Base-by-base conservation (phyloP, 2,888 invertebrate species). In the Strigamia crassipes region DNA sequence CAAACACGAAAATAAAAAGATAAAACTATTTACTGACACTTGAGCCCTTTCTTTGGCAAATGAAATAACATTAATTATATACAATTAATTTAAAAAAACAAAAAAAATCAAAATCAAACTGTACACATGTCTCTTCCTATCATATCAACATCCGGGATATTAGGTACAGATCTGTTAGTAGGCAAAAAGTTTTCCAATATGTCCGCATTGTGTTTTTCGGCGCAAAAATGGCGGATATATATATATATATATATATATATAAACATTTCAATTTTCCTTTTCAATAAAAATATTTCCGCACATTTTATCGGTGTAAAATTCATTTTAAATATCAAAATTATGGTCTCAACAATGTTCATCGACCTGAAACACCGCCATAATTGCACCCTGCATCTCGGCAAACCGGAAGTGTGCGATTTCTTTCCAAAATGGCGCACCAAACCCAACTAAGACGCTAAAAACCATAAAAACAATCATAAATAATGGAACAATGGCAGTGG, bases 31-130 rank as follows among this genome's bases (percentile, higher is more conserved):
- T 66, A 66, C 66, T 66, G 66, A 66, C 66, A 31, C 23, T 66
- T 23, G 9, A 66, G 66, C 66, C 66, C 12, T 31, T 15, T 66
- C 66, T 66, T 66, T 66, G 66, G 66, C 66, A 66, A 66, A 31
- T 6, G 51, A 23, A 66, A 66, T 15, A 31, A 31, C 66, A 66
- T 27, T 27, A 9, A 66, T 9, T n/a, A 27, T 27, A 66, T 66
- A 66, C 66, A 66, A 51, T 51, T 6, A 2, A 6, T n/a, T 51
- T 10, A 51, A 51, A 4, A 66, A 66, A 66, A 23, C 6, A 42
- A 42, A 42, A 42, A 42, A 42, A 10, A 12, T n/a, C n/a, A 51
- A 51, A 51, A 34, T 34, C 15, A 51, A 2, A 4, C n/a, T 51
- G 15, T 15, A 51, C 51, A 51, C 15, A 13, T 46, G 3, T 51